phyloP scores from a whole-genome alignment of 2,113 vertebrate species.

The Noctilio leporinus region DNA sequence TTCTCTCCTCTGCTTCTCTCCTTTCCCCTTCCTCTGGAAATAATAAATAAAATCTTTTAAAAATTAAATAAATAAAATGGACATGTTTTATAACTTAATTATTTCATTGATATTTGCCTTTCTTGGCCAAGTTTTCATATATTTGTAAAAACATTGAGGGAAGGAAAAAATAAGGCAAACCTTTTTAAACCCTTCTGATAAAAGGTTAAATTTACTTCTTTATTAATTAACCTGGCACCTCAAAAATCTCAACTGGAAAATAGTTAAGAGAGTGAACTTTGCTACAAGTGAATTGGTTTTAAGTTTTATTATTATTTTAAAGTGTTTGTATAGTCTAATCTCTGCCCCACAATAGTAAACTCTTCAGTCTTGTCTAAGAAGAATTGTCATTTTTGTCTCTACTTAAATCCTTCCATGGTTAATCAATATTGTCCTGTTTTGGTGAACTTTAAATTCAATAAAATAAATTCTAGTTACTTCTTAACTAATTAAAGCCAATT shows the following conservation, averaged over 20 bases:
- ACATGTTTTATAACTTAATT: neutral
- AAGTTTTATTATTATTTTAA: neutral
- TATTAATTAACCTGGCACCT: neutral
- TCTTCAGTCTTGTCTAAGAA: neutral
- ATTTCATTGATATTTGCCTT: neutral
- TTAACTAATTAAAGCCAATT: neutral
- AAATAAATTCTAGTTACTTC: neutral
- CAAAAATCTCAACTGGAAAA: neutral
- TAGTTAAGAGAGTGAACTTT: neutral
- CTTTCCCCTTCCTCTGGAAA: too few relatives aligned
- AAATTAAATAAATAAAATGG: too few relatives aligned
- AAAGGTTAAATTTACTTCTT: neutral
- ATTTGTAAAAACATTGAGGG: neutral
- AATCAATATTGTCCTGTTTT: neutral
- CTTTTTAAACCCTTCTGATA: neutral
- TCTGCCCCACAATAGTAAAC: neutral
- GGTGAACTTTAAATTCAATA: neutral
- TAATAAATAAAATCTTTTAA: too few relatives aligned
- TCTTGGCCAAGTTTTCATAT: neutral
- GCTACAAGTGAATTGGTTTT: neutral
- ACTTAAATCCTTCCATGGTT: neutral
- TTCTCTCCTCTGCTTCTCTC: too few relatives aligned
- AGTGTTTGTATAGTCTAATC: neutral
- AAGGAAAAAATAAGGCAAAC: neutral
- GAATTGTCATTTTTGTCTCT: neutral